A percentile compares a stretch with the other conserved stretches of the same genome.
These are phyloP conservation scores for Xerus rutilus DNA, from an alignment of 2,797 vertebrate species.

Conservation along the genomic window DNA sequence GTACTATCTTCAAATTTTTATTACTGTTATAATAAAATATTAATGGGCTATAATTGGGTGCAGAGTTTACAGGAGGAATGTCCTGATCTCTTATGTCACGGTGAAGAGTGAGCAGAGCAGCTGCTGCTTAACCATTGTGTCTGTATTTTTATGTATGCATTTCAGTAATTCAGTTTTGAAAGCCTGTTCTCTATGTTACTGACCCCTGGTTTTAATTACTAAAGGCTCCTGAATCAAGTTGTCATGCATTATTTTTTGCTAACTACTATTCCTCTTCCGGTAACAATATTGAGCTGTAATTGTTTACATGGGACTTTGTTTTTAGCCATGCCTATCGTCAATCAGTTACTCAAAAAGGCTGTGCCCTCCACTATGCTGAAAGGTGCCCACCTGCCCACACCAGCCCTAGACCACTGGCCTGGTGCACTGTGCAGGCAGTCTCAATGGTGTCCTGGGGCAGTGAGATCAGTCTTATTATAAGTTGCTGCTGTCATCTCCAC, in stretches of 20 bases:
- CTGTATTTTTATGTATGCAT: background rate
- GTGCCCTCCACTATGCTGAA: background rate
- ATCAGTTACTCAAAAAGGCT: background rate
- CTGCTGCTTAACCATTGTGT: background rate
- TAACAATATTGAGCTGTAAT: background rate
- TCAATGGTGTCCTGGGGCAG: background rate
- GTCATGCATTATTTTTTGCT: background rate
- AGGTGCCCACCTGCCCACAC: background rate
- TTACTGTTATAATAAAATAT: constrained; percentile 29
- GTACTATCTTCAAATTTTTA: constrained; percentile 27
- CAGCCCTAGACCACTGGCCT: background rate
- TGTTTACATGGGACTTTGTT: background rate
- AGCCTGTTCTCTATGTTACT: background rate
- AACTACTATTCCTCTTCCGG: background rate
- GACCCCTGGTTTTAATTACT: background rate
- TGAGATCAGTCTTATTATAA: background rate
- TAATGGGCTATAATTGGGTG: background rate
- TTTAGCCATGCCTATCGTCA: background rate
- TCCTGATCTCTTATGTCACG: no score
- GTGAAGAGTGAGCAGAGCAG: background rate
- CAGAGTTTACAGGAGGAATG: background rate
- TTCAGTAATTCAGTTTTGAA: constrained; percentile 27
- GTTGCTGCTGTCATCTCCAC: background rate
- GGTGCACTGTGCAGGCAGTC: background rate
- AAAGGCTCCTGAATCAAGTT: background rate